Percentiles rank a stretch among this genome's conserved stretches.
phyloP scores from a whole-genome alignment of 2,888 invertebrate species.

The Drosophila atroscutellata region DNA sequence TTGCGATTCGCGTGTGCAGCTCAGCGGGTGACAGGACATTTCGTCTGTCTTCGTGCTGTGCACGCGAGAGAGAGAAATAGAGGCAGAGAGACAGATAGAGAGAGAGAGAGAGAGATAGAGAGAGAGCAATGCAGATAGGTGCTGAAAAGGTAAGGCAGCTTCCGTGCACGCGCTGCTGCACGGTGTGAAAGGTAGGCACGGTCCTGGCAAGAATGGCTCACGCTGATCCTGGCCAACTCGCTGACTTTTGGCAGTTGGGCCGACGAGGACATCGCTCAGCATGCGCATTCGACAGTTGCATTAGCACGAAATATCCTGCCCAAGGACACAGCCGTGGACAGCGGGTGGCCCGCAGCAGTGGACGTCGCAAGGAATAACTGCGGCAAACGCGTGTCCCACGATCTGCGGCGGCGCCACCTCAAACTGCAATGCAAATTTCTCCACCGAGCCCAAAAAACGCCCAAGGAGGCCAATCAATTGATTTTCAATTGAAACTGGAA shows the following conservation, averaged over 20 bases:
- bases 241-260: conserved; percentile 47
- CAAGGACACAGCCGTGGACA: conserved; percentile 45
- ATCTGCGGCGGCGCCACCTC: conserved; percentile 42
- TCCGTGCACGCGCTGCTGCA: conserved; percentile 69
- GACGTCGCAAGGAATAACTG: conserved; percentile 18
- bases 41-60: conserved; percentile 42
- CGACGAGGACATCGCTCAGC: conserved; percentile 67
- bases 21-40: conserved; percentile 52
- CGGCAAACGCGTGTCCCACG: conserved; percentile 34
- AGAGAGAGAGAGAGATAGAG: background rate
- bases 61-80: background rate
- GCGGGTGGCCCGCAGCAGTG: conserved; percentile 43
- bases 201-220: conserved; percentile 11
- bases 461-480: background rate
- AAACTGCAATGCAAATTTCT: background rate
- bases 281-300: conserved; percentile 41
- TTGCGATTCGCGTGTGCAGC: conserved; percentile 71
- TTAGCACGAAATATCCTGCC: conserved; percentile 54
- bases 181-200: conserved; percentile 22
- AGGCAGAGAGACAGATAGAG: background rate
- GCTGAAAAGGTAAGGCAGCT: conserved; percentile 47
- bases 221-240: conserved; percentile 24
- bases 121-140: conserved; percentile 1
- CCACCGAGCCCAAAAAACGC: background rate
- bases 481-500: background rate